phyloP scores from a whole-genome alignment of 2,797 vertebrate genomes.

The Malacoraja senta region DNA sequence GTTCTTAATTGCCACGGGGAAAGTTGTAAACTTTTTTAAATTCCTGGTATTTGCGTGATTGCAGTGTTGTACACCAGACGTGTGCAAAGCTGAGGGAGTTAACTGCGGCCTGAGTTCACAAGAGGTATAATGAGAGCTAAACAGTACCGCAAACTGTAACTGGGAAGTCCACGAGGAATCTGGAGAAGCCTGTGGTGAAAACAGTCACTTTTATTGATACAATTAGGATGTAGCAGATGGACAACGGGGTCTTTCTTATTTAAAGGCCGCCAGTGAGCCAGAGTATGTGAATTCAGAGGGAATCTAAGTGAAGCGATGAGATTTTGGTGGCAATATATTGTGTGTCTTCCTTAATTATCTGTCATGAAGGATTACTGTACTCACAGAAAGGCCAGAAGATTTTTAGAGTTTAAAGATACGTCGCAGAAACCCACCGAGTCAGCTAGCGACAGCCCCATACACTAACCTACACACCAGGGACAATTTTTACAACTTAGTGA shows the following conservation, averaged over 20 bases:
- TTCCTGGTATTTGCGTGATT: conserved; percentile 18
- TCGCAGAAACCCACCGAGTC: too few species aligned
- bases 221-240: background rate
- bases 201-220: background rate
- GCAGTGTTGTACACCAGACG: background rate
- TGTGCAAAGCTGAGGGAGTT: conserved; percentile 6
- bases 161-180: background rate
- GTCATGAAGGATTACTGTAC: background rate
- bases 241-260: conserved; percentile 13
- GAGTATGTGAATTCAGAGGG: background rate
- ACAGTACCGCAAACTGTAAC: conserved; percentile 17
- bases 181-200: conserved; percentile 5
- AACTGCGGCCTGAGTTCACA: conserved; percentile 8
- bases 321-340: background rate
- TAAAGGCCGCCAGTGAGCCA: background rate
- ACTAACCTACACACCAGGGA: too few species aligned
- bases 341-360: background rate
- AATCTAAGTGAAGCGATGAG: conserved; percentile 13
- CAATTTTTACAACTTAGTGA: too few species aligned
- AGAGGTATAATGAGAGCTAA: conserved; percentile 8
- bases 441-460: too few species aligned
- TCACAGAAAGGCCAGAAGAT: background rate
- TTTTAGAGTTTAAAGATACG: background rate
- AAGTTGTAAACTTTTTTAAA: conserved; percentile 33
- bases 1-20: conserved; percentile 36